Conservation (phyloP, 2,797 vertebrate genomes). For the Lutjanus campechanus region DNA sequence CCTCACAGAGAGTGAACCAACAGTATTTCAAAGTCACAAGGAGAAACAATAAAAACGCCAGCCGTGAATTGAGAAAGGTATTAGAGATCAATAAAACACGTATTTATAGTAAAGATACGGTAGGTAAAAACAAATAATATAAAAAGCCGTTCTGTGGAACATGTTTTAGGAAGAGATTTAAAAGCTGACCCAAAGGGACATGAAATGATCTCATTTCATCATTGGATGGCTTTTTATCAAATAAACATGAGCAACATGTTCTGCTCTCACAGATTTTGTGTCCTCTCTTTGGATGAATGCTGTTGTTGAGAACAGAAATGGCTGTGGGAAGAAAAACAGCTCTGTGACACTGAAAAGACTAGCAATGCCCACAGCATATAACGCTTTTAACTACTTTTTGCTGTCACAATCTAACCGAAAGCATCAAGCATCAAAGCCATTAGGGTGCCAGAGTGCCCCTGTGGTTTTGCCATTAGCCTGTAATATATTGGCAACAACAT, state of each 20-base stretch:
- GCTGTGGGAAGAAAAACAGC: slow-evolving; percentile 60
- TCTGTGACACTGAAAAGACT: slow-evolving; percentile 55
- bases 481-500: slow-evolving; percentile 73
- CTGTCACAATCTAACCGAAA: slow-evolving; percentile 74
- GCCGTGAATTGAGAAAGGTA: slow-evolving; percentile 33
- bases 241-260: slow-evolving; percentile 68
- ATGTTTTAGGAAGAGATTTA: slow-evolving; percentile 48
- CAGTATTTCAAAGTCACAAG: slow-evolving; percentile 59
- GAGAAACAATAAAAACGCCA: slow-evolving; percentile 48
- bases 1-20: slow-evolving; percentile 43
- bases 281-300: slow-evolving; percentile 62
- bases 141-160: slow-evolving; percentile 36
- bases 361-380: slow-evolving; percentile 58
- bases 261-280: slow-evolving; percentile 42
- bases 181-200: slow-evolving; percentile 60
- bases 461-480: slow-evolving; percentile 74
- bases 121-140: slow-evolving; percentile 53
- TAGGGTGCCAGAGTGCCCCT: slow-evolving; percentile 73
- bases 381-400: slow-evolving; percentile 75
- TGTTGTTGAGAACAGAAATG: slow-evolving; percentile 62
- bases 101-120: slow-evolving; percentile 44
- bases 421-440: slow-evolving; percentile 76
- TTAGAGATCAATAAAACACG: slow-evolving; percentile 56
- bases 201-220: slow-evolving; percentile 65
- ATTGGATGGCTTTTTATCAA: slow-evolving; percentile 65